These are phyloP conservation scores for Agonopterix subpropinquella DNA, from an alignment of 2,888 invertebrate genomes.

Conservation along the genomic window DNA sequence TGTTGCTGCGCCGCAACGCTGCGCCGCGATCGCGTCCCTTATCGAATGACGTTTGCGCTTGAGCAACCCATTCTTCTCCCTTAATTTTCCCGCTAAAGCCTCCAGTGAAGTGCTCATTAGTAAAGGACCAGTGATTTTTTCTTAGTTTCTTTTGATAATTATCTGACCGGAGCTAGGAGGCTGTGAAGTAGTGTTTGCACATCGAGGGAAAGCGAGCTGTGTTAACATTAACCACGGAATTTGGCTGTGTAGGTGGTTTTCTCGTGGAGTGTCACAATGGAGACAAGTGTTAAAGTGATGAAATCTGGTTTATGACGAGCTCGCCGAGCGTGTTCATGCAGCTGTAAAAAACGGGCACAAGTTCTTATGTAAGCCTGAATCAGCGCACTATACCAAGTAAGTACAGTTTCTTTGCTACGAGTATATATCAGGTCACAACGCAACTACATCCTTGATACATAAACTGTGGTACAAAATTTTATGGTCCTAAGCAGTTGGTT, in stretches of 20 bases:
- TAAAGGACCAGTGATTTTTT: neutral
- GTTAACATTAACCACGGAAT: conserved; percentile 42
- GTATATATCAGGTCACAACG: neutral
- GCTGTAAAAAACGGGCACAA: conserved; percentile 56
- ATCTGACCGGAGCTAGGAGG: conserved; percentile 4
- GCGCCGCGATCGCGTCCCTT: conserved; percentile 13
- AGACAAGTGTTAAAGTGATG: conserved; percentile 69
- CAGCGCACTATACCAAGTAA: conserved; percentile 49
- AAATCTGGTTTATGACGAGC: conserved; percentile 66
- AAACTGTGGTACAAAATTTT: no score
- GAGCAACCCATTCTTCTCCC: conserved; percentile 11
- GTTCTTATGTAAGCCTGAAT: conserved; percentile 66
- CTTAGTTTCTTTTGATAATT: conserved; percentile 7
- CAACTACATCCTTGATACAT: neutral
- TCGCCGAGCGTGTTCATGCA: conserved; percentile 50
- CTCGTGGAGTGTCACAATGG: conserved; percentile 64
- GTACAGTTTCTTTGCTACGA: conserved; percentile 23
- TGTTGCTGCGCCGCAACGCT: conserved; percentile 26
- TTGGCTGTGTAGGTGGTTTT: conserved; percentile 60
- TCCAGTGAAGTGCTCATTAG: conserved; percentile 2
- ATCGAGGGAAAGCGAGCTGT: conserved; percentile 61
- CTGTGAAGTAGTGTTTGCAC: conserved; percentile 24
- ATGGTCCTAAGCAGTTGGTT: no score
- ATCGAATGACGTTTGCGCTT: conserved; percentile 7
- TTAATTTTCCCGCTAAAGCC: conserved; percentile 4